Percentiles rank a stretch among this genome's conserved stretches.
Conservation (phyloP, 2,113 vertebrate species). For the Caracal caracal region DNA sequence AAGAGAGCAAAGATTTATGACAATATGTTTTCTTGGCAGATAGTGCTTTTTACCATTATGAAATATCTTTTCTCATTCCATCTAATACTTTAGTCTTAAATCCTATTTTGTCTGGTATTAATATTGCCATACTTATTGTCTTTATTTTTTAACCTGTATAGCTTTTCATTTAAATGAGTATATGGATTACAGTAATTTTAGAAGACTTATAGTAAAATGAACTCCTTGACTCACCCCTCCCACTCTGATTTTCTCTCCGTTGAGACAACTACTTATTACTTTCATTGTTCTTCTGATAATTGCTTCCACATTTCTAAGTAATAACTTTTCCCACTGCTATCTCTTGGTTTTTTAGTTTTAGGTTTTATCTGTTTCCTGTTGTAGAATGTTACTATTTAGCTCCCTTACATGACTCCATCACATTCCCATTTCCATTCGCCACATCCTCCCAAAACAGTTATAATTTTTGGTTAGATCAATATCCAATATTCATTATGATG, state of each 20-base stretch:
- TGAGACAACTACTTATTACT: neutral
- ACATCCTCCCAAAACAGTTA: neutral
- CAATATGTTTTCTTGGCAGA: slow-evolving; percentile 1
- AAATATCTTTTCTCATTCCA: slow-evolving; percentile 31
- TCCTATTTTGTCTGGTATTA: neutral
- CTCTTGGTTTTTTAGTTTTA: neutral
- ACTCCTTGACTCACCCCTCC: neutral
- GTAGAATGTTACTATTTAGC: neutral
- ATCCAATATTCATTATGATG: neutral
- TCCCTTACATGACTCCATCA: neutral
- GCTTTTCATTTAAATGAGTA: slow-evolving; percentile 28
- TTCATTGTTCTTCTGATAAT: neutral
- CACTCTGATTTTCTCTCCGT: neutral
- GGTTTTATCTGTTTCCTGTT: slow-evolving; percentile 47
- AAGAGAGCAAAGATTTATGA: neutral
- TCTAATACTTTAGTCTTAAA: slow-evolving; percentile 14
- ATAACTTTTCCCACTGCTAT: neutral
- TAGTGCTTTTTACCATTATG: neutral
- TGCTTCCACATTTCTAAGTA: slow-evolving; percentile 51
- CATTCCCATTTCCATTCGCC: neutral
- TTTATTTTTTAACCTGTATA: slow-evolving; percentile 31
- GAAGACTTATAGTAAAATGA: neutral
- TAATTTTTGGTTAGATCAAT: neutral
- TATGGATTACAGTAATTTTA: neutral
- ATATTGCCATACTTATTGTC: neutral